Base-by-base conservation (phyloP, 2,888 invertebrate species). In the Cosmopolites sordidus region DNA sequence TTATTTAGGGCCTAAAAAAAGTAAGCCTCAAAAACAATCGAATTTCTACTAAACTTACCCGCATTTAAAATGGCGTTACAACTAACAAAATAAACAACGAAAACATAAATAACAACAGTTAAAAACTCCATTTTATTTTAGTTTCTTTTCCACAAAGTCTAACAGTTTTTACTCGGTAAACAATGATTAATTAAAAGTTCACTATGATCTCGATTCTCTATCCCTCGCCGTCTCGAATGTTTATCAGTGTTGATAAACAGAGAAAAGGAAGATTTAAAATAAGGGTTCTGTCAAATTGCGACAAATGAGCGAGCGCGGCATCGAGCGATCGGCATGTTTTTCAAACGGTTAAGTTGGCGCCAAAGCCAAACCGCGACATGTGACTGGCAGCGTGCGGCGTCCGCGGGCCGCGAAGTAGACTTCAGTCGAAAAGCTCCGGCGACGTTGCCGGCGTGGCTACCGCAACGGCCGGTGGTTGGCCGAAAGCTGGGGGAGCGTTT, bases 61-160 rank as follows among this genome's bases (percentile, higher is more conserved):
- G 61, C 60, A 51, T 59, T 65, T 16, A 65, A 56, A 46, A 65
- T 63, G 8, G 61, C 64, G 16, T 54, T 44, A 45, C 59, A 60
- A 43, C 59, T 57, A 27, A 43, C 54, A 18, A 61, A 37, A 37
- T 53, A 54, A 45, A 56, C 54, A 18, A 59, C 38, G 47, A 58
- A 39, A 41, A 55, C 38, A 49, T 49, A 56, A 51, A 60, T 30
- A 16, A 62, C 15, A 49, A 59, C 49, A 43, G 44, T 48, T 16
- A 50, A 49, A 14, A 54, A 51, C 39, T 51, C 49, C 48, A 46
- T 58, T 53, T 48, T 63, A 39, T 46, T 50, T 22, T 22, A 5
- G 3, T 22, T 3, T 22, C 8, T 22, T 22, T 22, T 22, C 3
- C 22, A 22, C 22, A 22, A 22, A n/a, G n/a, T n/a, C n/a, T n/a